Evolutionary conservation across 2,797 vertebrate species (phyloP), one percentile per base, ranked within the genome.

Genomic region (Melanotaenia parkinsoni): DNA sequence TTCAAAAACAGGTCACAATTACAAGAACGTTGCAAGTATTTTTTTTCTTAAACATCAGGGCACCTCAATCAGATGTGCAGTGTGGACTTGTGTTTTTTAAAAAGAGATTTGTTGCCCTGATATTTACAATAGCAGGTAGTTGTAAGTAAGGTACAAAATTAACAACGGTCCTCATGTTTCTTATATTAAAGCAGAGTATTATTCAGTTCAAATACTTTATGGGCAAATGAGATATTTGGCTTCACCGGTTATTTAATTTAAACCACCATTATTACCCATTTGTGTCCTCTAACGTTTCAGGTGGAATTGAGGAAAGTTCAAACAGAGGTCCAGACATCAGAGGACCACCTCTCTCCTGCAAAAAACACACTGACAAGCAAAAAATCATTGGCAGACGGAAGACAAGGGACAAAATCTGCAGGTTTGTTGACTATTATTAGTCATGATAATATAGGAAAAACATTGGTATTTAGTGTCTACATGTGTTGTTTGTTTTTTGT

Each of bases 221-320:
- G 16, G 12, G 13, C 12, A 45, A 45, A 45, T n/a, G 5, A 53
- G 22, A 13, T 54, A 24, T 54, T 54, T 54, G 11, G 5, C 3
- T 13, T 54, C 13, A 26, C 10, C n/a, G 0, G n/a, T 11, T 13
- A 11, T 53, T 53, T n/a, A 20, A 47, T 47, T 47, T 32, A 30
- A 32, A 56, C 24, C 3, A n/a, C 26, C 26, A 35, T n/a, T 12
- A 33, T 18, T 16, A 16, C 5, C 5, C 2, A 13, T 59, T 38
- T 35, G 69, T 76, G 30, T 16, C 5, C 10, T 74, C 40, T 80
- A 51, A 76, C 26, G 59, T 5, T 22, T 77, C 75, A 95, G 93
- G 76, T 84, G 63, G 91, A 92, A 53, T 13, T 82, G 38, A 89
- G 72, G 75, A 93, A 90, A 85, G 26, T 22, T 32, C 79, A 82